Evolutionary conservation across 1,140 invertebrate genomes (phyloP), one percentile per base, ranked within the genome.

Genomic region (Apocrypta bakeri): DNA sequence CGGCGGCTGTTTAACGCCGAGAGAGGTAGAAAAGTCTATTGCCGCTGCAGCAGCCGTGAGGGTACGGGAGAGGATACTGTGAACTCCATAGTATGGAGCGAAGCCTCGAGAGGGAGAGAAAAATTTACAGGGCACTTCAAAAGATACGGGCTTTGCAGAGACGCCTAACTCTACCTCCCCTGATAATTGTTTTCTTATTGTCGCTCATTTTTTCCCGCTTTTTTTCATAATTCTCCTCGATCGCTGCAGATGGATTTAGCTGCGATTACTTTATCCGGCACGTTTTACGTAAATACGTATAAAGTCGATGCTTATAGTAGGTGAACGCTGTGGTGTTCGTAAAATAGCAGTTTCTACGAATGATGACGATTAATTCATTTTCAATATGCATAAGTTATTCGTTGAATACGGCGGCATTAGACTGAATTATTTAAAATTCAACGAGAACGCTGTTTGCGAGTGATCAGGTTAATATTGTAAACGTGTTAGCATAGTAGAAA

Each of bases 61-160:
- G 7, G 40, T 12, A 63, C 12, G 29, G 12, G 71, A 72, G 42
- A 37, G n/a, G n/a, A n/a, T n/a, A n/a, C n/a, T n/a, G n/a, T n/a
- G n/a, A n/a, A n/a, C n/a, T n/a, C n/a, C n/a, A n/a, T n/a, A n/a
- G n/a, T n/a, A 33, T 63, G 14, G 17, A 72, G 61, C 21, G 27
- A 76, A 66, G 63, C 71, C 81, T 29, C 81, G 56, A 25, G 48
- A n/a, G 21, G 78, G 68, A 24, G 63, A 72, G 85, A 85, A 85
- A 88, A 87, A 87, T 87, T 87, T 89, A 87, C 86, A 84, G 87
- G 85, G 78, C 82, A 85, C 86, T 89, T 74, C 81, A 85, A 82
- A 87, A 88, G 84, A 84, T 83, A 86, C 84, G 69, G 82, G 82
- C 75, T 83, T 72, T 68, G 8, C 7, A 66, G 48, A 48, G 27